Conservation (phyloP, 2,888 invertebrate genomes). For the Cybosia mesomella region DNA sequence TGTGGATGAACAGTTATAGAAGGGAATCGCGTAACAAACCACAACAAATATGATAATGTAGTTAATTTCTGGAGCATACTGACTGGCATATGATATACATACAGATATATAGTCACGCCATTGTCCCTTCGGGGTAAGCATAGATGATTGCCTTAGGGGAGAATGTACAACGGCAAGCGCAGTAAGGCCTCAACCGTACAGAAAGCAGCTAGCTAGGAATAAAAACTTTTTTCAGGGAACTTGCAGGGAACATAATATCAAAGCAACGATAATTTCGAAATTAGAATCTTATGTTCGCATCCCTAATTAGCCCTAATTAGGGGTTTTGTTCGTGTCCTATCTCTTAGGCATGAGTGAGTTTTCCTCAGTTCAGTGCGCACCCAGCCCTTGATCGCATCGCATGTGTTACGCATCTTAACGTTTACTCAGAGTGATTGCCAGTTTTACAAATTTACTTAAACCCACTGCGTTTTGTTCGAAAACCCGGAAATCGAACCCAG, state of each 20-base stretch:
- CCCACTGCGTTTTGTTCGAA: background rate
- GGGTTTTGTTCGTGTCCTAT: background rate
- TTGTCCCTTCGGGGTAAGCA: too few species aligned
- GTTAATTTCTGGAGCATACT: too few species aligned
- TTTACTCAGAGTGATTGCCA: background rate
- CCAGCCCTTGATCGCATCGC: background rate
- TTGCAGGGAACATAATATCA: background rate
- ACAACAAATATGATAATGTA: too few species aligned
- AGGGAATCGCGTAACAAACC: too few species aligned
- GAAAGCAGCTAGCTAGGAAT: background rate
- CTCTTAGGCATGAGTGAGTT: background rate
- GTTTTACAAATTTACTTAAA: background rate
- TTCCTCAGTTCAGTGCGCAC: constrained; percentile 1
- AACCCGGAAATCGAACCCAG: background rate
- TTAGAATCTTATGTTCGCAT: background rate
- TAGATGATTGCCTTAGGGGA: too few species aligned
- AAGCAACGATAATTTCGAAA: background rate
- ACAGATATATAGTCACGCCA: too few species aligned
- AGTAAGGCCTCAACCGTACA: too few species aligned
- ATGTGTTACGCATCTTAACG: background rate
- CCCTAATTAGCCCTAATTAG: constrained; percentile 30
- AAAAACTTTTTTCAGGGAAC: background rate
- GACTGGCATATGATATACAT: too few species aligned
- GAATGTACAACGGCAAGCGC: too few species aligned
- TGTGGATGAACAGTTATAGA: too few species aligned